These are phyloP conservation scores for Leucozona laternaria DNA, from an alignment of 2,888 invertebrate species.

Conservation along the genomic window DNA sequence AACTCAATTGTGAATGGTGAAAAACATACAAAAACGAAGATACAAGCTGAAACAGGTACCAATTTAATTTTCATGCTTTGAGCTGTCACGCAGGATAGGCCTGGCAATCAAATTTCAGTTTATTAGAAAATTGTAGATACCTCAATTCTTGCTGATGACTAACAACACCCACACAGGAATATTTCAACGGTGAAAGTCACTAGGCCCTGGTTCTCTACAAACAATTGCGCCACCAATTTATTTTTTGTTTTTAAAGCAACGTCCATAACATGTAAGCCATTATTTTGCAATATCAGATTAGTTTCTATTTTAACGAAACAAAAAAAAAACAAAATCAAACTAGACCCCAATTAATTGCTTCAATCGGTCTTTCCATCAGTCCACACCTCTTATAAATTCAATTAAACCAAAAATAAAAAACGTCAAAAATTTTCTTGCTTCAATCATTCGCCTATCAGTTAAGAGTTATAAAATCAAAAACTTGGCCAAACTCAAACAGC, in stretches of 20 bases:
- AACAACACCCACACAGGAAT: no score
- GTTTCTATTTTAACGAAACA: background rate
- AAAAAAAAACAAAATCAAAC: background rate
- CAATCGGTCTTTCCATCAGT: conserved; percentile 12
- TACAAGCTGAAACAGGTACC: no score
- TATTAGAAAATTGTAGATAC: no score
- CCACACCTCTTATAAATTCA: conserved; percentile 38
- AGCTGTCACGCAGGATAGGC: no score
- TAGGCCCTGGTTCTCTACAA: no score
- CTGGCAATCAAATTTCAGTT: no score
- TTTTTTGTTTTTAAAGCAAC: background rate
- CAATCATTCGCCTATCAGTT: conserved; percentile 42
- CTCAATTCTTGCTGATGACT: no score
- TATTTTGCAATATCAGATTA: background rate
- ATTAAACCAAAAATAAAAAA: conserved; percentile 28
- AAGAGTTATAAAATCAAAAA: conserved; percentile 39
- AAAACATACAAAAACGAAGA: no score
- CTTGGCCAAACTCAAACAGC: conserved; percentile 49
- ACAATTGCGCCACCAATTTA: no score
- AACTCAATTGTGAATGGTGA: no score
- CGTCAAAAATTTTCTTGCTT: conserved; percentile 48
- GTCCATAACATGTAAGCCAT: background rate
- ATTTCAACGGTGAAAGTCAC: no score
- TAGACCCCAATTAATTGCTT: conserved; percentile 5
- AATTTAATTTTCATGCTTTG: no score